Percentiles rank a stretch among this genome's conserved stretches.
Conservation (phyloP, 92 coral and sea anemone genomes). For the Siderastrea siderea region DNA sequence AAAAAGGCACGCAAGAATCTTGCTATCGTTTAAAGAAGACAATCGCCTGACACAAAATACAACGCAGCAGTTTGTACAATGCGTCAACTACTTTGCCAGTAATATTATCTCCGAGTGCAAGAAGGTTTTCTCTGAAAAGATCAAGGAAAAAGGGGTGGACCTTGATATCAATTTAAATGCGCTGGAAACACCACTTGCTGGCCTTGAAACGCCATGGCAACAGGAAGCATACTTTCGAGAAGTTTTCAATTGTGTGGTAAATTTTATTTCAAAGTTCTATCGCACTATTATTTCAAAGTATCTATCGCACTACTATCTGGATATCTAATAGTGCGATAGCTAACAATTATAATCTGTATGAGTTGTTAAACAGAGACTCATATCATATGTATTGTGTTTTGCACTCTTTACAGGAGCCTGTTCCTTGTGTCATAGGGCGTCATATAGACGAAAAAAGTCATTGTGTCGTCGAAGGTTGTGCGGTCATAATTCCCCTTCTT, state of each 20-base stretch:
- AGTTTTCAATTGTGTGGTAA: conserved; percentile 15
- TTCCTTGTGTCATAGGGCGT: background rate
- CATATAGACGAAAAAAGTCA: background rate
- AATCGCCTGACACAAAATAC: background rate
- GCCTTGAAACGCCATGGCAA: conserved; percentile 11
- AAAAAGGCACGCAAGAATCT: background rate
- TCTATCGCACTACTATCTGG: too few relatives aligned
- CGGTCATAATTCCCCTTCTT: background rate
- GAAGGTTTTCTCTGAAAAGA: background rate
- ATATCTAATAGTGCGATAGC: too few relatives aligned
- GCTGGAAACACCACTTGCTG: conserved; percentile 3
- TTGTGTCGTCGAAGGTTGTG: background rate
- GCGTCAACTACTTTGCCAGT: too few relatives aligned
- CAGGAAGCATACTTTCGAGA: background rate
- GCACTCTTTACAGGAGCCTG: background rate
- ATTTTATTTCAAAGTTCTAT: background rate
- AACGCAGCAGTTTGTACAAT: background rate
- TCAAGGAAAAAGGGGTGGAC: background rate
- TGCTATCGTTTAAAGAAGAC: background rate
- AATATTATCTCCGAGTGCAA: background rate
- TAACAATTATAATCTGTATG: too few relatives aligned
- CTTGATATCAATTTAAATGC: background rate
- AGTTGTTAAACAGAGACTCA: background rate
- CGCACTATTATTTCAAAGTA: too few relatives aligned
- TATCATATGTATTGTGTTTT: background rate